Evolutionary conservation across 2,888 invertebrate species (phyloP).

Genomic region (Temnothorax rugatulus): DNA sequence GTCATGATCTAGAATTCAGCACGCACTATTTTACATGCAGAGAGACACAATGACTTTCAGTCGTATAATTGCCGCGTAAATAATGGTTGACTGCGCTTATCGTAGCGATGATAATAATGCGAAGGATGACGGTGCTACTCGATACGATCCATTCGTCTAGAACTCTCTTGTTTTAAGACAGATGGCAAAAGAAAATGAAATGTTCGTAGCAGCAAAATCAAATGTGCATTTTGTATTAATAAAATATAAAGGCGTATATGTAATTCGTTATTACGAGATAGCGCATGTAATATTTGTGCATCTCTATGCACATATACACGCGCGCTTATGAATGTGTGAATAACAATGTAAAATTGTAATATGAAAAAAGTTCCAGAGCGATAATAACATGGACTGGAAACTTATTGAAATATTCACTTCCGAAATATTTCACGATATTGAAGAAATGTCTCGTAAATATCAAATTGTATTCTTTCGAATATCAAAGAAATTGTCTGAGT

Average conservation of each 20-base stretch:
- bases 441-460: background rate
- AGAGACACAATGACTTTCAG: slow-evolving; percentile 57
- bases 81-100: slow-evolving; percentile 75
- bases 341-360: background rate
- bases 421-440: background rate
- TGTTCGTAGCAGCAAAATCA: background rate
- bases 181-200: slow-evolving; percentile 1
- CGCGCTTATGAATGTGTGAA: background rate
- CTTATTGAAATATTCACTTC: background rate
- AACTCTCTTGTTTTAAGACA: slow-evolving; percentile 36
- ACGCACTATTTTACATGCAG: slow-evolving; percentile 64
- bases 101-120: slow-evolving; percentile 76
- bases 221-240: background rate
- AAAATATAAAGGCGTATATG: background rate
- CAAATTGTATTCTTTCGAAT: background rate
- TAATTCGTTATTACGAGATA: background rate
- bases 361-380: background rate
- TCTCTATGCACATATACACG: background rate
- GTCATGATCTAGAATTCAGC: slow-evolving; percentile 53
- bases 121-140: slow-evolving; percentile 67
- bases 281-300: background rate
- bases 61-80: slow-evolving; percentile 75
- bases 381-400: background rate
- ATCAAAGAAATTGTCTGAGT: background rate
- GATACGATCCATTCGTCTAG: slow-evolving; percentile 60